phyloP scores from a whole-genome alignment of 2,888 invertebrate genomes.

The Dryocosmus kuriphilus region DNA sequence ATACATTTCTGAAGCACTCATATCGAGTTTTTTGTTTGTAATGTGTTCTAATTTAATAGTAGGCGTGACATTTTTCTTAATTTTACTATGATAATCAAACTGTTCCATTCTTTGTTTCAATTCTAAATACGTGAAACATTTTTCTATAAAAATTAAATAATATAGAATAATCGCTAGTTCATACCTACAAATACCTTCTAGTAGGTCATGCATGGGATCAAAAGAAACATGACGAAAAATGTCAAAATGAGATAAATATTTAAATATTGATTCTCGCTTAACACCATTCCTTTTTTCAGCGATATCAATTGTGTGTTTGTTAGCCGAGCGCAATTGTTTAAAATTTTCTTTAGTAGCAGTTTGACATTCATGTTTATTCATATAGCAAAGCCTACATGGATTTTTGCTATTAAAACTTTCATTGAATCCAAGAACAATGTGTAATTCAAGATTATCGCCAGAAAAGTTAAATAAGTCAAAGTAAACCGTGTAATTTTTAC shows the following conservation, averaged over 20 bases:
- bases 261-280: neutral
- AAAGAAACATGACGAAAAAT: slow-evolving; percentile 37
- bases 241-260: slow-evolving; percentile 27
- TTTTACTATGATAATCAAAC: neutral
- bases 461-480: slow-evolving; percentile 35
- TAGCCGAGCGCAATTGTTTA: too few species aligned
- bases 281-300: too few species aligned
- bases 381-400: too few species aligned
- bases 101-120: slow-evolving; percentile 22
- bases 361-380: too few species aligned
- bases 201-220: slow-evolving; percentile 40
- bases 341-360: too few species aligned
- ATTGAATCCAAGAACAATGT: slow-evolving; percentile 18
- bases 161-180: slow-evolving; percentile 13
- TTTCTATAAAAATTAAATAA: slow-evolving; percentile 25
- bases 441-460: slow-evolving; percentile 31
- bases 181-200: too few species aligned
- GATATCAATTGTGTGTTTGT: too few species aligned
- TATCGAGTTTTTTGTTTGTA: slow-evolving; percentile 10
- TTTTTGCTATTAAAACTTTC: slow-evolving; percentile 1
- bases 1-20: slow-evolving; percentile 29
- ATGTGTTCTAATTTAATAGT: slow-evolving; percentile 23
- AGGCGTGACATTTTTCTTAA: slow-evolving; percentile 26
- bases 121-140: slow-evolving; percentile 30
- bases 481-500: slow-evolving; percentile 23